Evolutionary conservation across 2,113 vertebrate genomes (phyloP), one percentile per base, ranked within the genome.

Genomic region (Spilogale gracilis): DNA sequence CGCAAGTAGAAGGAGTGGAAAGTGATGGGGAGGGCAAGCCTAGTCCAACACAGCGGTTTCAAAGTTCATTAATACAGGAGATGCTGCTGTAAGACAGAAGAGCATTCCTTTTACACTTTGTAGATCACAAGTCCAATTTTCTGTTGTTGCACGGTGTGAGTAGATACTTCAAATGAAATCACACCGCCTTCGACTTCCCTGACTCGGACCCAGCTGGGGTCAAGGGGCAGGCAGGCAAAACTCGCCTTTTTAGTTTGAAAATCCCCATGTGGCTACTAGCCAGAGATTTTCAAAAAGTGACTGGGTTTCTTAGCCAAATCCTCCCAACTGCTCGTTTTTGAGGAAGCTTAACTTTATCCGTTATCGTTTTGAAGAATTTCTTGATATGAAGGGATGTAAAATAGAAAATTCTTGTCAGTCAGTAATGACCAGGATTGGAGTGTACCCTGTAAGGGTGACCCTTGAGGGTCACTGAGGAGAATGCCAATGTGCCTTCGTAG

Each of bases 21-120:
- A 83, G 84, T 23, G 60, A 9, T 7, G 7, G 43, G 67, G 48
- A 38, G 89, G 20, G 1, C 25, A 21, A 25, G 1, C 9, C 10
- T 5, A 11, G 74, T 79, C 48, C 56, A 56, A 76, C 25, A 4
- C 16, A 32, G 76, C 78, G 79, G 67, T 73, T 97, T 97, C 92
- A 94, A 97, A 98, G 85, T 97, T 94, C 52, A n/a, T 95, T 97
- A 96, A 89, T n/a, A 54, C 30, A 58, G 95, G 69, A 82, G 83
- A 56, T 79, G 56, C 78, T 78, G 80, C 92, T 20, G 32, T 74
- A 80, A 88, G 23, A 84, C 13, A n/a, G 30, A 23, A 32, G 73
- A 89, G 81, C 45, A 12, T 3, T 18, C 97, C 89, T 96, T 89
- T 87, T 20, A 74, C 9, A 21, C 21, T 82, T 78, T 84, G 43